These are phyloP conservation scores for Drosophila kanapiae DNA, from an alignment of 1,140 invertebrate genomes.

Conservation along the genomic window DNA sequence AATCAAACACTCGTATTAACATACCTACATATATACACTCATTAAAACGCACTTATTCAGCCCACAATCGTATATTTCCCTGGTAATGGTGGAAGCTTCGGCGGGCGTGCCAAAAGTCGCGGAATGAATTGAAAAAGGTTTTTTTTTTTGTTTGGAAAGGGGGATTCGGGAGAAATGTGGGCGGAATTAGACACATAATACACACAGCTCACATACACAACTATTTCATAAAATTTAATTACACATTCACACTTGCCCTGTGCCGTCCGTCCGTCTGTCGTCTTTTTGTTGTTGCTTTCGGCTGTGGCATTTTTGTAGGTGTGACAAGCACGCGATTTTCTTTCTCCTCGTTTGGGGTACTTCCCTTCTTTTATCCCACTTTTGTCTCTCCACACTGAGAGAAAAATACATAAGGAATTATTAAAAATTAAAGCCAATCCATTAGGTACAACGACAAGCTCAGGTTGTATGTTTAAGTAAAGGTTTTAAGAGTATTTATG, in stretches of 20 bases:
- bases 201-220: constrained; percentile 28
- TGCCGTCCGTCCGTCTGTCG: constrained; percentile 12
- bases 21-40: constrained; percentile 6
- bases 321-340: constrained; percentile 76
- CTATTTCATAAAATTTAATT: constrained; percentile 80
- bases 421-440: too few relatives aligned
- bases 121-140: constrained; percentile 23
- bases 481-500: too few relatives aligned
- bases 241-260: constrained; percentile 78
- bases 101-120: constrained; percentile 39
- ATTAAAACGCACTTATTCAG: constrained; percentile 30
- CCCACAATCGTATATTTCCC: constrained; percentile 27
- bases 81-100: constrained; percentile 18
- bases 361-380: constrained; percentile 9
- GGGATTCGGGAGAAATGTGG: constrained; percentile 8
- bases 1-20: constrained; percentile 14
- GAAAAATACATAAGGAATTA: not conserved
- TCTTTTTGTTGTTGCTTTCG: constrained; percentile 34
- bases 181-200: constrained; percentile 35
- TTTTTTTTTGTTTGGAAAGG: constrained; percentile 3
- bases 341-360: constrained; percentile 2
- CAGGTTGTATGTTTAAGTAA: too few relatives aligned
- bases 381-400: constrained; percentile 3
- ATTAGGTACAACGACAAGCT: too few relatives aligned
- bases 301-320: constrained; percentile 61